Evolutionary conservation across 2,797 vertebrate genomes (phyloP).

Genomic region (Sebastes oblongus): DNA sequence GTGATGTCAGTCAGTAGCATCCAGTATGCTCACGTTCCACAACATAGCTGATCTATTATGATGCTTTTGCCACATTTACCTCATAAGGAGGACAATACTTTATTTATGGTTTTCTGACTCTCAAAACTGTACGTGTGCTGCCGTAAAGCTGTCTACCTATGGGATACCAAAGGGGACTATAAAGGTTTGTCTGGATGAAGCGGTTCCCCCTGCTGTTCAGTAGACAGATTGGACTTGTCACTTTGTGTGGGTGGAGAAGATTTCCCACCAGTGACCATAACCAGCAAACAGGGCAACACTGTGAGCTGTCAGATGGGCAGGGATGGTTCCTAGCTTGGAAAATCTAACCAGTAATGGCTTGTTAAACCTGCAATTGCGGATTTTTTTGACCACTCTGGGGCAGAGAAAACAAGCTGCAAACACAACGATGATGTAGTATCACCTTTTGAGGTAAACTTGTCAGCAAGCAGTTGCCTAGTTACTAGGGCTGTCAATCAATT

Average conservation of each 20-base stretch:
- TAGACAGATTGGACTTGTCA: slow-evolving; percentile 21
- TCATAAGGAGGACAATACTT: background rate
- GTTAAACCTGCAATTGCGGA: background rate
- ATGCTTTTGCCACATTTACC: background rate
- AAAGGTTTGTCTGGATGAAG: background rate
- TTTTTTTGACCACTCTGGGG: background rate
- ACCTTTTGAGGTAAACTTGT: background rate
- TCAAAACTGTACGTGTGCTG: background rate
- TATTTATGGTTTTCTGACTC: background rate
- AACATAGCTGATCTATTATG: background rate
- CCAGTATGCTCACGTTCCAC: background rate
- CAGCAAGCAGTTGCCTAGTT: background rate
- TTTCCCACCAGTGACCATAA: slow-evolving; percentile 17
- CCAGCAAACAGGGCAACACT: background rate
- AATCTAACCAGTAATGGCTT: background rate
- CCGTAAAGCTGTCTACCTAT: background rate
- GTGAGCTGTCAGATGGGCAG: background rate
- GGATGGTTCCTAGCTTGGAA: background rate
- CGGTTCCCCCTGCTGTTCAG: background rate
- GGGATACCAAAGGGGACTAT: background rate
- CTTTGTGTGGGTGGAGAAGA: slow-evolving; percentile 20
- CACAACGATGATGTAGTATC: background rate
- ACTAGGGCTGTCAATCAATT: no score
- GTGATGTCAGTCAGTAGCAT: background rate
- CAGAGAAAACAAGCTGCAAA: no score